Conservation (phyloP, 1,140 invertebrate genomes). For the Calycopis cecrops region DNA sequence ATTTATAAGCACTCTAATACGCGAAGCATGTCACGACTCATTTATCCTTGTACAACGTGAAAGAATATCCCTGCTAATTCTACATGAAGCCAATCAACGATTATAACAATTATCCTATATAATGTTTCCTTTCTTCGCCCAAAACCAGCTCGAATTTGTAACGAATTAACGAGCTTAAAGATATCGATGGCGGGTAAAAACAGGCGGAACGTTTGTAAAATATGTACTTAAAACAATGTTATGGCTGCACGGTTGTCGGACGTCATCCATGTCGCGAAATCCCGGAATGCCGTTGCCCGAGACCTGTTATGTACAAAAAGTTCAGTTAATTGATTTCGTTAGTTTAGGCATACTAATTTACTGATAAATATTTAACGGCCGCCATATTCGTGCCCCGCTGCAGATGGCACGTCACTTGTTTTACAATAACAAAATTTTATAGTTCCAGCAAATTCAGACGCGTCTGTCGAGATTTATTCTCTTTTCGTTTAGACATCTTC, state of each 20-base stretch:
- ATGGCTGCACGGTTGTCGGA: conserved; percentile 34
- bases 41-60: conserved; percentile 9
- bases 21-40: conserved; percentile 4
- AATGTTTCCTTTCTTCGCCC: conserved; percentile 14
- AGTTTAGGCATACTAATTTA: conserved; percentile 66
- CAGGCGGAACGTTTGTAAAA: conserved; percentile 25
- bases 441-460: conserved; percentile 33
- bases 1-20: conserved; percentile 2
- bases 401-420: conserved; percentile 50
- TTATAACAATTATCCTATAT: conserved; percentile 15
- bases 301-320: conserved; percentile 51
- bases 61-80: conserved; percentile 10
- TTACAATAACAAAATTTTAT: conserved; percentile 53
- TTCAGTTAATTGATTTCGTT: conserved; percentile 64
- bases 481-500: conserved; percentile 28
- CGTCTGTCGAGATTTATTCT: conserved; percentile 26
- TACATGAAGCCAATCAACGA: conserved; percentile 11
- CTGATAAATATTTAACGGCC: conserved; percentile 62
- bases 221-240: conserved; percentile 42
- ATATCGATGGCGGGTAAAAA: conserved; percentile 27
- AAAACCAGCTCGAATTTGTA: conserved; percentile 23
- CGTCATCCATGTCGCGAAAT: conserved; percentile 40
- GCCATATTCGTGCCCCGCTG: conserved; percentile 51
- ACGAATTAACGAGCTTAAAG: conserved; percentile 24
- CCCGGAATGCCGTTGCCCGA: conserved; percentile 46